phyloP scores from a whole-genome alignment of 2,113 vertebrate species.

The Mus spicilegus region DNA sequence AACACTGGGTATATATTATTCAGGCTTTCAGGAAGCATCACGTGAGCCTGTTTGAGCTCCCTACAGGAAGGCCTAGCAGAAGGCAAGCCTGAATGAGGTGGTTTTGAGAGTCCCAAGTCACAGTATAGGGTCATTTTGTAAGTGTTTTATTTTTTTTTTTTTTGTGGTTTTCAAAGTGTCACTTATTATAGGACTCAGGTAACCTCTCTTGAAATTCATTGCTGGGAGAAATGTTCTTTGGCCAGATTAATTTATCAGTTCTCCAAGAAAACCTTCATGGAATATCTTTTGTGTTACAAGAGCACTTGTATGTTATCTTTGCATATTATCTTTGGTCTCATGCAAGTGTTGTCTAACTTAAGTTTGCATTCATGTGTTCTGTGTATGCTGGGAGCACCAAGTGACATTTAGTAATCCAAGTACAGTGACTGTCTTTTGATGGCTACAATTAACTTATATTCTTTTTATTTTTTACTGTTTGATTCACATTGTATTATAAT shows the following conservation, averaged over 20 bases:
- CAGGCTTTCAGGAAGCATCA: slow-evolving; percentile 7
- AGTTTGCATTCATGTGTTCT: not conserved
- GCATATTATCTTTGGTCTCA: not conserved
- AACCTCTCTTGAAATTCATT: slow-evolving; percentile 38
- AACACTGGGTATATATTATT: slow-evolving; percentile 13
- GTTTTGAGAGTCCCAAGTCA: not conserved
- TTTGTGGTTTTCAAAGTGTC: slow-evolving; percentile 21
- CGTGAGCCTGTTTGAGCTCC: not conserved
- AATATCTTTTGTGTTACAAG: not conserved
- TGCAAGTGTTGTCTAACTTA: not conserved
- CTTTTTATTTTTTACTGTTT: slow-evolving; percentile 28
- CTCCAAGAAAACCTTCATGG: not conserved
- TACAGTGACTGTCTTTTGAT: not conserved
- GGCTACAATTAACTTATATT: not conserved
- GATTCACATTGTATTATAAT: not conserved
- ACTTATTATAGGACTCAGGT: slow-evolving; percentile 2
- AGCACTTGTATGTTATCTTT: not conserved
- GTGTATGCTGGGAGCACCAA: not conserved
- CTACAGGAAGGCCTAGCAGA: slow-evolving; percentile 8
- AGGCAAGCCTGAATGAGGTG: not conserved
- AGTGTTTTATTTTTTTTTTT: not conserved
- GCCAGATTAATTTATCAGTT: slow-evolving; percentile 19
- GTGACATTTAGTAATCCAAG: not conserved
- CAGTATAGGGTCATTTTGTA: not conserved
- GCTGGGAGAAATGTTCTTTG: slow-evolving; percentile 2